Evolutionary conservation across 2,888 invertebrate genomes (phyloP).

Genomic region (Ypsolopha scabrella): DNA sequence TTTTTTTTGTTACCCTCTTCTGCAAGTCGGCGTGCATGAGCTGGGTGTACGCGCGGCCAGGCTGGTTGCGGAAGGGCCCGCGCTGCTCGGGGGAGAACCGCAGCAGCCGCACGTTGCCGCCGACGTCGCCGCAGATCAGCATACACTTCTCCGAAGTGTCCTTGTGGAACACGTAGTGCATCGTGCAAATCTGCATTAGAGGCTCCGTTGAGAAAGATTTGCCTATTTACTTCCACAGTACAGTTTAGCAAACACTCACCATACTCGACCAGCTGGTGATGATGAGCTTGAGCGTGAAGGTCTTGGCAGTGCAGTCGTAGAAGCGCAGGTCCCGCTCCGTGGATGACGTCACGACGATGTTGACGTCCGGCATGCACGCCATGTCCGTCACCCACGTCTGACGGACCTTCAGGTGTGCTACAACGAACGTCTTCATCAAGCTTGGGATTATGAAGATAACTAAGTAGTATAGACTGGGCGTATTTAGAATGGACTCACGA

Average conservation of each 20-base stretch:
- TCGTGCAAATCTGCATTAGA: conserved; percentile 42
- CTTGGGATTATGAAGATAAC: not conserved
- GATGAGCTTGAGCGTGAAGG: conserved; percentile 78
- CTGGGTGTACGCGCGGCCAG: conserved; percentile 70
- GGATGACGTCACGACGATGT: conserved; percentile 81
- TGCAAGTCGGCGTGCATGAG: conserved; percentile 71
- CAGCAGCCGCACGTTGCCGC: conserved; percentile 76
- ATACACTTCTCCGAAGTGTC: conserved; percentile 70
- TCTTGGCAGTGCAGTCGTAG: conserved; percentile 82
- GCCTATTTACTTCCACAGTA: too few species aligned
- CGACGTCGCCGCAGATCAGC: conserved; percentile 80
- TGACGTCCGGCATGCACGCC: conserved; percentile 80
- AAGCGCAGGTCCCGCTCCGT: conserved; percentile 83
- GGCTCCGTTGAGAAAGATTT: not conserved
- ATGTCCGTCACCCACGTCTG: conserved; percentile 81
- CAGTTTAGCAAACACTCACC: conserved; percentile 20
- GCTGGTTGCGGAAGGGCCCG: conserved; percentile 78
- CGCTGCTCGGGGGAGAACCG: conserved; percentile 72
- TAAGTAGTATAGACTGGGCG: not conserved
- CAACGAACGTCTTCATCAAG: conserved; percentile 1
- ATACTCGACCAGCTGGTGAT: conserved; percentile 76
- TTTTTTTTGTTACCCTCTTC: conserved; percentile 35
- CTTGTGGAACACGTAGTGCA: conserved; percentile 72
- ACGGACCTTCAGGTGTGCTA: conserved; percentile 72
- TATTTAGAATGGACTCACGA: conserved; percentile 49